Evolutionary conservation across 1,140 invertebrate species (phyloP).

Genomic region (Plutomurus gul): DNA sequence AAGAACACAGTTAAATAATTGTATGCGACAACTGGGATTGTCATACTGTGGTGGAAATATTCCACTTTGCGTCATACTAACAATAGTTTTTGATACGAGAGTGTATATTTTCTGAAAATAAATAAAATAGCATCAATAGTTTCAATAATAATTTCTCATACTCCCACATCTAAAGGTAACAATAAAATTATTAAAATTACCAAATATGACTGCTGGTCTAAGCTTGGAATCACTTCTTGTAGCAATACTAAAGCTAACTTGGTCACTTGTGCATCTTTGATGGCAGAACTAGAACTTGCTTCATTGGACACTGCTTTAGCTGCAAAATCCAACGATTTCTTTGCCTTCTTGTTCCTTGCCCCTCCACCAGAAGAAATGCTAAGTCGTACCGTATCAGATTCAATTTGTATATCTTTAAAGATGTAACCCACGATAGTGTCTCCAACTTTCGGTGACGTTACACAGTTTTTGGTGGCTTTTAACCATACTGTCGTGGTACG

Average conservation of each 20-base stretch:
- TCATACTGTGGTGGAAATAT: slow-evolving; percentile 20
- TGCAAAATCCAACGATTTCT: background rate
- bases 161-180: background rate
- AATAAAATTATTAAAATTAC: slow-evolving; percentile 29
- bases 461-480: background rate
- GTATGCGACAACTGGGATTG: background rate
- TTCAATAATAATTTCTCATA: background rate
- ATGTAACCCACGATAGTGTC: background rate
- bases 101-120: slow-evolving; percentile 9
- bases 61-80: background rate
- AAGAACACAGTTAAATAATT: background rate
- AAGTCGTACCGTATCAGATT: slow-evolving; percentile 24
- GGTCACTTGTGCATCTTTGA: background rate
- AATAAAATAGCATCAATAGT: background rate
- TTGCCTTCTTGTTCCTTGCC: background rate
- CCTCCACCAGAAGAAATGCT: background rate
- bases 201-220: background rate
- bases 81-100: slow-evolving; percentile 13
- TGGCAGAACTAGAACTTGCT: background rate
- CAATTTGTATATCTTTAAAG: slow-evolving; percentile 18
- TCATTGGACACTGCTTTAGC: too few relatives aligned
- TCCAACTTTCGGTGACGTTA: background rate
- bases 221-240: slow-evolving; percentile 4
- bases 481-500: too few relatives aligned
- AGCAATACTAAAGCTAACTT: background rate